A percentile compares a stretch with the other conserved stretches of the same genome.
Conservation (phyloP, 2,888 invertebrate species). For the Sinopyrophorus schimmeli region DNA sequence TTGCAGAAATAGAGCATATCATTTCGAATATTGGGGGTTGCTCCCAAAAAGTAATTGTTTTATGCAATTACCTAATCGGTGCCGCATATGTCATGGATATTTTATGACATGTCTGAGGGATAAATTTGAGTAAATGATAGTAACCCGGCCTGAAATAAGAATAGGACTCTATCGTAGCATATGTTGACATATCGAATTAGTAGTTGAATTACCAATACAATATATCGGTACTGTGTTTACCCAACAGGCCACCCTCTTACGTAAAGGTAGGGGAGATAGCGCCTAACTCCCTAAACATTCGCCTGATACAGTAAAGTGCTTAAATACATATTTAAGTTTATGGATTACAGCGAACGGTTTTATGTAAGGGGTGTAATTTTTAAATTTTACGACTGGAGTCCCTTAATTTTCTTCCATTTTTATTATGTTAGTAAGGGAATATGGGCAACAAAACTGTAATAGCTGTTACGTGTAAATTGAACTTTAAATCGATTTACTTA, state of each 20-base stretch:
- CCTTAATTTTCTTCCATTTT: conserved; percentile 45
- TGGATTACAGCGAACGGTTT: conserved; percentile 42
- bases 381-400: conserved; percentile 45
- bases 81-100: conserved; percentile 28
- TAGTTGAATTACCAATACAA: conserved; percentile 37
- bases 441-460: conserved; percentile 33
- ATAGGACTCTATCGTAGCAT: conserved; percentile 40
- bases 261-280: conserved; percentile 36
- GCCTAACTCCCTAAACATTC: conserved; percentile 39
- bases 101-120: conserved; percentile 32
- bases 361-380: conserved; percentile 44
- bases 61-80: conserved; percentile 19
- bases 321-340: conserved; percentile 43
- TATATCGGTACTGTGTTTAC: conserved; percentile 37
- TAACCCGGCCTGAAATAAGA: conserved; percentile 36
- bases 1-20: conserved; percentile 9
- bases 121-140: conserved; percentile 38
- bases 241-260: conserved; percentile 35
- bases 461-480: conserved; percentile 21
- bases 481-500: no score
- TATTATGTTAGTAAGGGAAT: conserved; percentile 40
- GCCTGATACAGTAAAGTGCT: conserved; percentile 43
- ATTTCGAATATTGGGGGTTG: conserved; percentile 2
- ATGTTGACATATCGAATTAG: conserved; percentile 49
- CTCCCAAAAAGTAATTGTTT: conserved; percentile 20